Base-by-base conservation (phyloP, 2,113 vertebrate species). In the Uria aalge region DNA sequence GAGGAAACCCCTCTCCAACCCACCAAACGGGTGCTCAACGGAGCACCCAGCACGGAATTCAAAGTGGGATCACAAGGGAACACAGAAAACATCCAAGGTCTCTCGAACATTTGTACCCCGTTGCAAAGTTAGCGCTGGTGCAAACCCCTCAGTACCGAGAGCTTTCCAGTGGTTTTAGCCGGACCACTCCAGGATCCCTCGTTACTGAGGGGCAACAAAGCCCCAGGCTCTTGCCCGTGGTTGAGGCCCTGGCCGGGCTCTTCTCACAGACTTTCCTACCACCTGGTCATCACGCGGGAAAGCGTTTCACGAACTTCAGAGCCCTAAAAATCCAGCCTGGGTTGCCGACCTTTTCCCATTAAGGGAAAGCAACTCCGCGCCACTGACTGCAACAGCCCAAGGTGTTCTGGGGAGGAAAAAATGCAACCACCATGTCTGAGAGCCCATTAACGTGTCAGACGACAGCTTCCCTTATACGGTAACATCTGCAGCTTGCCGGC, bases 11-110 rank as follows among this genome's bases (percentile, higher is more conserved):
- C 26, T 5, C 63, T 8, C 4, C 5, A 23, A 12, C 1, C 11
- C 24, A 16, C 3, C 20, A 11, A 6, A 27, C 0, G 27, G 10
- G 9, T 1, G 85, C 26, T 16, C 57, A 34, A 19, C 0, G 1
- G 36, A n/a, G 43, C n/a, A 6, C 3, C 10, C 14, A 8, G 45
- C 19, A n/a, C 10, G 64, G 53, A 67, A 18, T 19, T 34, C 26
- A 1, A 14, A 43, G n/a, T 5, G 2, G 80, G 59, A 27, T 30
- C 30, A 2, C 19, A 19, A 40, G 8, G 15, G 47, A 47, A 45
- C 2, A 24, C 0, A 4, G 15, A 17, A n/a, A 21, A 19, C 13
- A 19, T 0, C 3, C 5, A 3, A 20, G 22, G 24, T 5, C 18
- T 30, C 66, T 20, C 24, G 5, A 1, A 56, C 5, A 5, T 5